Evolutionary conservation across 2,888 invertebrate species (phyloP), one percentile per base, ranked within the genome.

Genomic region (Cyclophora albipunctata): DNA sequence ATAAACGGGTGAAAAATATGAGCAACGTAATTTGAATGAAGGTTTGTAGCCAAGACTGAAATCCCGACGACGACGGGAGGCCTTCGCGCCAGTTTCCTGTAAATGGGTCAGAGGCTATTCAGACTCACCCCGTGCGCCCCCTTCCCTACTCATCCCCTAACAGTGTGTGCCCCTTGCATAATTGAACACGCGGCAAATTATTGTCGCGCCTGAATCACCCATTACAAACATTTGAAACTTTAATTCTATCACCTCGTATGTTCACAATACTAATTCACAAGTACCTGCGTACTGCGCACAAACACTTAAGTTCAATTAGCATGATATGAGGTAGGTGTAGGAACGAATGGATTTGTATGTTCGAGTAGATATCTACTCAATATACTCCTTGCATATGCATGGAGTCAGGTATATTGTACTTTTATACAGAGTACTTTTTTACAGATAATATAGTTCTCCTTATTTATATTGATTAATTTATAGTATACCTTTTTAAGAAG

Each of bases 81-180:
- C 71, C 73, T 76, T 71, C 72, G 72, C 72, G 72, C 73, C 77
- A 71, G 78, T 73, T 79, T 71, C 63, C 74, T 68, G 81, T 79
- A 86, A 85, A 81, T 86, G 83, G 86, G 86, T 86, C 86, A 86
- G 81, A 82, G 81, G 83, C 82, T 78, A 81, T 81, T 79, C 78
- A 78, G 73, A 69, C 69, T 67, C 66, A 63, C 64, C 67, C 61
- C 57, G 47, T 59, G 51, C 60, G 61, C 63, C 59, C 59, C 59
- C 59, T 64, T 65, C 58, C 73, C 53, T 69, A 54, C 66, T 63
- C 69, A 68, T 65, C 68, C 71, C 74, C 66, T 63, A 66, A 72
- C 71, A 71, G 73, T 77, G 75, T 81, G 76, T 80, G 76, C 78
- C 77, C 75, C 78, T 76, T 83, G 84, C 84, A 85, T 85, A 84